Evolutionary conservation across 2,113 vertebrate genomes (phyloP).

Genomic region (Oostethus manadensis): DNA sequence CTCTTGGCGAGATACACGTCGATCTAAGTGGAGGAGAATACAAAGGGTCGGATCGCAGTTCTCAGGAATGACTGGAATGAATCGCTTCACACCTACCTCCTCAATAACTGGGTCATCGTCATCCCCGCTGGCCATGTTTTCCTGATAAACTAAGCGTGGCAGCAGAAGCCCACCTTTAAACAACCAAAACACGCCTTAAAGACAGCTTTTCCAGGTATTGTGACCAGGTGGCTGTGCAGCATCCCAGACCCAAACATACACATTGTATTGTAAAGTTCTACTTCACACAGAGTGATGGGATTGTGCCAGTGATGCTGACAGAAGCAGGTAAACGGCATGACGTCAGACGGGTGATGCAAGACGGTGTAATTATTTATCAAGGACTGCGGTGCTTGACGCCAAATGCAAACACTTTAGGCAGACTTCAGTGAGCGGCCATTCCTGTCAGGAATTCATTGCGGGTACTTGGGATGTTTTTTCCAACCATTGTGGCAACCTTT

Average conservation of each 20-base stretch:
- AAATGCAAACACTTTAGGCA: not conserved
- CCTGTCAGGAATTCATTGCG: not conserved
- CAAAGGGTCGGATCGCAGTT: not conserved
- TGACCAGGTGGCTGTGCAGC: too few relatives aligned
- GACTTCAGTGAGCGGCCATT: not conserved
- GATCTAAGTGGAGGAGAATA: slow-evolving; percentile 69
- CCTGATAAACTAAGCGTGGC: slow-evolving; percentile 25
- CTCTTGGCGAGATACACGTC: slow-evolving; percentile 96
- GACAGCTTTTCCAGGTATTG: not conserved
- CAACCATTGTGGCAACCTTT: not conserved
- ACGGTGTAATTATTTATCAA: slow-evolving; percentile 13
- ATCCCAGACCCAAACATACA: too few relatives aligned
- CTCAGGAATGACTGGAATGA: not conserved
- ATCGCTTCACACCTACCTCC: slow-evolving; percentile 74
- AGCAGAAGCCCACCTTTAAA: slow-evolving; percentile 41
- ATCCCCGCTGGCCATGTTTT: slow-evolving; percentile 95
- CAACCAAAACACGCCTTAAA: slow-evolving; percentile 10
- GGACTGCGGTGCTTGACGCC: too few relatives aligned
- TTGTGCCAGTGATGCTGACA: not conserved
- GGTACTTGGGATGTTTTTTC: not conserved
- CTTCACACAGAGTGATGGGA: too few relatives aligned
- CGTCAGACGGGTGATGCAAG: slow-evolving; percentile 46
- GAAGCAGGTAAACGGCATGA: slow-evolving; percentile 4
- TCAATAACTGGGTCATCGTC: slow-evolving; percentile 96
- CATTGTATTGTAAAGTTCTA: too few relatives aligned